Evolutionary conservation across 2,888 invertebrate species (phyloP).

Genomic region (Ctenicera cuprea): DNA sequence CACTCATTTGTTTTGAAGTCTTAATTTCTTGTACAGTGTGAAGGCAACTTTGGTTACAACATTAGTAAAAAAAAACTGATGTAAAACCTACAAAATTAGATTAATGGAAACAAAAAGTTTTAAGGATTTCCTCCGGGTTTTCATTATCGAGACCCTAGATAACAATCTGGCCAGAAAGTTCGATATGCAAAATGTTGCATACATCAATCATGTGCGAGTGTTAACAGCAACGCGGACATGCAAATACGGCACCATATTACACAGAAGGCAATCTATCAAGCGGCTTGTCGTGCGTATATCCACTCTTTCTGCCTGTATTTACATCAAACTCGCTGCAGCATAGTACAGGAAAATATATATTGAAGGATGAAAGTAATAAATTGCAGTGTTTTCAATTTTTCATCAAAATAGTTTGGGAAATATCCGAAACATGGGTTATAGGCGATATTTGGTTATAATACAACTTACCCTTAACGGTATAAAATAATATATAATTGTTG

Average conservation of each 20-base stretch:
- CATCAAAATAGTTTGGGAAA: constrained; percentile 1
- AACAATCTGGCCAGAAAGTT: constrained; percentile 38
- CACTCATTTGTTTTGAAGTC: no score
- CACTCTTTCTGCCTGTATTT: constrained; percentile 45
- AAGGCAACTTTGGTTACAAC: no score
- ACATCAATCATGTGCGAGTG: constrained; percentile 57
- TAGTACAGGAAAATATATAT: constrained; percentile 37
- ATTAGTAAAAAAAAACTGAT: no score
- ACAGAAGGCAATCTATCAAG: constrained; percentile 54
- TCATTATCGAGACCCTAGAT: constrained; percentile 15
- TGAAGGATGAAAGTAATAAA: constrained; percentile 40
- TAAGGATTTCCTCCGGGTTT: no score
- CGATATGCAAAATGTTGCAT: constrained; percentile 49
- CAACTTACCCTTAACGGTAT: no score
- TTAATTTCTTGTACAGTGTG: no score
- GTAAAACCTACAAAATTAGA: no score
- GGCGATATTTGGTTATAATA: not conserved
- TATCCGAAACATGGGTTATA: not conserved
- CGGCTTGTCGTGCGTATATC: constrained; percentile 50
- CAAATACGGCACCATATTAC: constrained; percentile 54
- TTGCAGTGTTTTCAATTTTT: constrained; percentile 33
- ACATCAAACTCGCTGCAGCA: constrained; percentile 40
- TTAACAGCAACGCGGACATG: constrained; percentile 56
- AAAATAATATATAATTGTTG: no score
- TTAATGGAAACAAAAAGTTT: no score